Percentiles rank a stretch among this genome's conserved stretches.
phyloP scores from a whole-genome alignment of 2,888 invertebrate species.

The Melitaea athalia region DNA sequence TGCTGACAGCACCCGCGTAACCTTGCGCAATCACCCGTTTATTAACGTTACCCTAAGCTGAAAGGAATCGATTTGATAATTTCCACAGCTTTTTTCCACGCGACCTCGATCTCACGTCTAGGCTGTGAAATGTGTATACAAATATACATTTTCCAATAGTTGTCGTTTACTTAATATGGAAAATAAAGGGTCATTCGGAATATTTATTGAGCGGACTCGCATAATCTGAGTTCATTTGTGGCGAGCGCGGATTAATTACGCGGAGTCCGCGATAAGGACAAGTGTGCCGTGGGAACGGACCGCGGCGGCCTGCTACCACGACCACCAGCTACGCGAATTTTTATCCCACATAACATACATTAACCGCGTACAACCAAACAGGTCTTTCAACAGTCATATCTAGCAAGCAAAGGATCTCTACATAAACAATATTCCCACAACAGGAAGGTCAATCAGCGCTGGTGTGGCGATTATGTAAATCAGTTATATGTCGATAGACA shows the following conservation, averaged over 20 bases:
- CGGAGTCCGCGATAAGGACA: conserved; percentile 61
- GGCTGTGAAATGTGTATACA: conserved; percentile 18
- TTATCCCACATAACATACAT: conserved; percentile 37
- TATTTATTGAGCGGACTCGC: conserved; percentile 35
- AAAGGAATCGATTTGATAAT: not conserved
- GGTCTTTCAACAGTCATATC: not conserved
- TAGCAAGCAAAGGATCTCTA: conserved; percentile 17
- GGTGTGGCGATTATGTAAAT: conserved; percentile 57
- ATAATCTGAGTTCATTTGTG: conserved; percentile 40
- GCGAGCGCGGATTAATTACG: conserved; percentile 45
- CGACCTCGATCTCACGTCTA: not conserved
- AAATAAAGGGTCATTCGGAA: conserved; percentile 36
- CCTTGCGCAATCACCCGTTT: not conserved
- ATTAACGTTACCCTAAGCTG: not conserved
- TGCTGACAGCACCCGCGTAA: not conserved
- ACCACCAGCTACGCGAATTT: conserved; percentile 44
- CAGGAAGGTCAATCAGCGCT: conserved; percentile 51
- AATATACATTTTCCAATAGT: conserved; percentile 28
- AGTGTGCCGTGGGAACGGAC: conserved; percentile 73
- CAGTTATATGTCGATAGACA: conserved; percentile 40
- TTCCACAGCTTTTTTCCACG: conserved; percentile 2
- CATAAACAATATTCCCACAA: not conserved
- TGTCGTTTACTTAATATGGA: conserved; percentile 25
- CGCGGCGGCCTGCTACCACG: conserved; percentile 47
- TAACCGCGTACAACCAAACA: not conserved